These are phyloP conservation scores for Perca fluviatilis DNA, from an alignment of 2,113 vertebrate species.

Conservation along the genomic window DNA sequence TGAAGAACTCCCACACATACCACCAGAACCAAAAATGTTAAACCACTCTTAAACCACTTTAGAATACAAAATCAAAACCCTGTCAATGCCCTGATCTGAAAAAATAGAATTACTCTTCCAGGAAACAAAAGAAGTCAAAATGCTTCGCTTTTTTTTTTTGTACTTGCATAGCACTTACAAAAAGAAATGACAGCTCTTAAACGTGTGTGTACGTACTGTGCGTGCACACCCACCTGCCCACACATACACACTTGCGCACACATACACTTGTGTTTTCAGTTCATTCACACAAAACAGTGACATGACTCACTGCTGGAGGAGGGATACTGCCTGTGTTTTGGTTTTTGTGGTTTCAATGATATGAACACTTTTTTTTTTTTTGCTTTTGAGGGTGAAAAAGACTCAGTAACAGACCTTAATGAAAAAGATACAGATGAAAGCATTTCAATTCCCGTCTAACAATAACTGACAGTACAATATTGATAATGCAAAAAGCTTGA, in stretches of 20 bases:
- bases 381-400: slow-evolving; percentile 61
- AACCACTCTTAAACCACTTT: slow-evolving; percentile 47
- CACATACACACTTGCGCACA: slow-evolving; percentile 22
- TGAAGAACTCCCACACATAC: slow-evolving; percentile 48
- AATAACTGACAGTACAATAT: slow-evolving; percentile 50
- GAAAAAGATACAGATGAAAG: slow-evolving; percentile 49
- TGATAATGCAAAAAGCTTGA: slow-evolving; percentile 63
- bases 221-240: slow-evolving; percentile 61
- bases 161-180: slow-evolving; percentile 89
- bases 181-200: slow-evolving; percentile 77
- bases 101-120: slow-evolving; percentile 83
- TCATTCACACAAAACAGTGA: slow-evolving; percentile 78
- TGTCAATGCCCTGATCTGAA: slow-evolving; percentile 78
- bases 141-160: slow-evolving; percentile 81
- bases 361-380: slow-evolving; percentile 79
- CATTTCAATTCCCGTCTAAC: slow-evolving; percentile 48
- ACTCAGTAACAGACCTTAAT: slow-evolving; percentile 43
- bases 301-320: slow-evolving; percentile 77
- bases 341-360: slow-evolving; percentile 77
- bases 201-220: slow-evolving; percentile 52
- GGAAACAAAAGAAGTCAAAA: slow-evolving; percentile 81
- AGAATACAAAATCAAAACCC: slow-evolving; percentile 80
- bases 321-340: slow-evolving; percentile 84
- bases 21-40: slow-evolving; percentile 30
- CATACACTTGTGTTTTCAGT: slow-evolving; percentile 35